Evolutionary conservation across 2,797 vertebrate genomes (phyloP).

Genomic region (Cyprinodon diabolis): DNA sequence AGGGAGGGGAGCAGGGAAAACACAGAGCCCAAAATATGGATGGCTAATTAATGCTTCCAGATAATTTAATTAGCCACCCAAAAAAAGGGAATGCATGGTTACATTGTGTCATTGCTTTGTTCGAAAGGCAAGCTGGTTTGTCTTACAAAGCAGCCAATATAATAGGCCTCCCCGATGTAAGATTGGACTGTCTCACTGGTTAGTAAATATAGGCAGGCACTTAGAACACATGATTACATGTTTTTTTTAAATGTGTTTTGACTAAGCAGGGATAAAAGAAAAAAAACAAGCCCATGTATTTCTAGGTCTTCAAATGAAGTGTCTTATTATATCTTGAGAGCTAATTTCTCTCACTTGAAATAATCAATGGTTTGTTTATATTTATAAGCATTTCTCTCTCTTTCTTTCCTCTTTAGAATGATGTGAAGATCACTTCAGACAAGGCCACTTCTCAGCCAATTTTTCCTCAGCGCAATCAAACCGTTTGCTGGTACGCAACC

Average conservation of each 20-base stretch:
- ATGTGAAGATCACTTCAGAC: slow-evolving; percentile 85
- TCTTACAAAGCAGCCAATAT: slow-evolving; percentile 46
- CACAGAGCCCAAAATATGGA: slow-evolving; percentile 64
- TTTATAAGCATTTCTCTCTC: slow-evolving; percentile 46
- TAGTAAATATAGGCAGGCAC: slow-evolving; percentile 60
- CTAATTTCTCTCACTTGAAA: slow-evolving; percentile 21
- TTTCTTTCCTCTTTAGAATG: slow-evolving; percentile 86
- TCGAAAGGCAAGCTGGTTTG: slow-evolving; percentile 61
- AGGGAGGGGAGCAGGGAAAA: slow-evolving; percentile 59
- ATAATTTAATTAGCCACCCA: slow-evolving; percentile 75
- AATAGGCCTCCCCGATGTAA: slow-evolving; percentile 63
- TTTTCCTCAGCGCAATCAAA: slow-evolving; percentile 28
- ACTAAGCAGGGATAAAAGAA: slow-evolving; percentile 45
- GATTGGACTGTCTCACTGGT: slow-evolving; percentile 47
- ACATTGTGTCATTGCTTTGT: slow-evolving; percentile 68
- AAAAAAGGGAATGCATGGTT: slow-evolving; percentile 55
- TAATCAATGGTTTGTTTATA: slow-evolving; percentile 24
- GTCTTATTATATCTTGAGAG: slow-evolving; percentile 38
- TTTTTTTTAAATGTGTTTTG: slow-evolving; percentile 68
- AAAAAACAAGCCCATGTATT: slow-evolving; percentile 44
- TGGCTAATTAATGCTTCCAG: slow-evolving; percentile 77
- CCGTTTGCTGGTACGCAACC: slow-evolving; percentile 40
- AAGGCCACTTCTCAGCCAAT: slow-evolving; percentile 52
- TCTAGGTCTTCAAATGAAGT: slow-evolving; percentile 30
- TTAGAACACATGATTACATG: slow-evolving; percentile 67